phyloP scores from a whole-genome alignment of 2,797 vertebrate species.

The Sebastes wilsoni region DNA sequence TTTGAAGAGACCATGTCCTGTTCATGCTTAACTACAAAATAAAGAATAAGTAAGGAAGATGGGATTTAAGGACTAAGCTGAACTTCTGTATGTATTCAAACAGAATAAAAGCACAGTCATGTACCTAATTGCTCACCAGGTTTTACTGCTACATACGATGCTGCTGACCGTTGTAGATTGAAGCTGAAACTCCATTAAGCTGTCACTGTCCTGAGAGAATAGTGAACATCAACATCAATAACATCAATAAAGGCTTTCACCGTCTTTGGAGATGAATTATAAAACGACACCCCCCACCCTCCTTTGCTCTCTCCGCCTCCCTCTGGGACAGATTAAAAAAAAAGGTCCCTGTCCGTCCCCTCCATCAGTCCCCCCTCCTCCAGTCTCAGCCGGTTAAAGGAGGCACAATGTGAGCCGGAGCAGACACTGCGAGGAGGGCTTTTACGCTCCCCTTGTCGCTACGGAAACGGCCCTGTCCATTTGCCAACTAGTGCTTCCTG shows the following conservation, averaged over 20 bases:
- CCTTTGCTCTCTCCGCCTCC: neutral
- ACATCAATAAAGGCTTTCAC: conserved; percentile 27
- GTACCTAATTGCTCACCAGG: neutral
- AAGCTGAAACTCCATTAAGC: conserved; percentile 14
- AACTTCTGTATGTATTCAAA: too few relatives aligned
- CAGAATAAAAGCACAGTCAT: neutral
- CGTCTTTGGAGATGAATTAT: conserved; percentile 10
- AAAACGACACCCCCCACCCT: neutral
- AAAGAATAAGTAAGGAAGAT: too few relatives aligned
- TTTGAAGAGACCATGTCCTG: too few relatives aligned
- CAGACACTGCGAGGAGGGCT: conserved; percentile 33
- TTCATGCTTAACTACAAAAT: too few relatives aligned
- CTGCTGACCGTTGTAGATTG: neutral
- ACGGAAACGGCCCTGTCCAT: conserved; percentile 55
- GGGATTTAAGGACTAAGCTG: too few relatives aligned
- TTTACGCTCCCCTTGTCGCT: conserved; percentile 36
- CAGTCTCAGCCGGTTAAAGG: conserved; percentile 41
- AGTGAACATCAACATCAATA: conserved; percentile 47
- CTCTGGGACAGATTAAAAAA: conserved; percentile 26
- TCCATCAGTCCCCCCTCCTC: conserved; percentile 38
- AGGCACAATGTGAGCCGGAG: conserved; percentile 17
- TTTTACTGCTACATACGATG: neutral
- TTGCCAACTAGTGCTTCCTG: conserved; percentile 63
- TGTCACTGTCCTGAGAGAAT: conserved; percentile 14
- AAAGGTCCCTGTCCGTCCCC: conserved; percentile 31